These are phyloP conservation scores for Epinotia ramella DNA, from an alignment of 2,888 invertebrate species.

Conservation along the genomic window DNA sequence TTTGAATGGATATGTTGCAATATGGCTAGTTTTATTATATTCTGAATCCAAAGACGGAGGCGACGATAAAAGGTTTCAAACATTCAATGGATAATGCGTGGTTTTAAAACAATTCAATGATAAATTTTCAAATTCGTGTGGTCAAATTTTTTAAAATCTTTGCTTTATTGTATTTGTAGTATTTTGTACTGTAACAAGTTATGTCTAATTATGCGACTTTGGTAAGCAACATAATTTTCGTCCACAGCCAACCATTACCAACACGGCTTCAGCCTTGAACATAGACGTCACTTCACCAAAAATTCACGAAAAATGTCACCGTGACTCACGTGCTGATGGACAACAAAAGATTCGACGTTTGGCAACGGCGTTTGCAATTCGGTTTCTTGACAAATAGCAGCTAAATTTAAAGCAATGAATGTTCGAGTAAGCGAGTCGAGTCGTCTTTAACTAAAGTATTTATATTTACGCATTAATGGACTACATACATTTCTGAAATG, in stretches of 20 bases:
- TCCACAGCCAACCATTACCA: constrained; percentile 24
- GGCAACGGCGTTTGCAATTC: constrained; percentile 66
- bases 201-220: constrained; percentile 16
- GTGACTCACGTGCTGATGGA: constrained; percentile 64
- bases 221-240: constrained; percentile 29
- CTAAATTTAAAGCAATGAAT: constrained; percentile 75
- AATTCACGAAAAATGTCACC: constrained; percentile 55
- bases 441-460: constrained; percentile 7
- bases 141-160: background rate
- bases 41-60: constrained; percentile 7
- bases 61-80: constrained; percentile 24
- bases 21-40: constrained; percentile 26
- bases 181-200: background rate
- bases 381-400: constrained; percentile 68
- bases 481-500: constrained; percentile 18
- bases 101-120: constrained; percentile 15
- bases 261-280: constrained; percentile 48
- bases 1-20: constrained; percentile 37
- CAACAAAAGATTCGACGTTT: constrained; percentile 73
- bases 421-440: constrained; percentile 44
- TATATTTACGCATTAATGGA: constrained; percentile 17
- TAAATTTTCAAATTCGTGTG: background rate
- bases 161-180: constrained; percentile 5
- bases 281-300: constrained; percentile 51
- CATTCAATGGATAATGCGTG: constrained; percentile 22